These are phyloP conservation scores for Tridacna crocea DNA, from an alignment of 2,888 invertebrate species.

Conservation along the genomic window DNA sequence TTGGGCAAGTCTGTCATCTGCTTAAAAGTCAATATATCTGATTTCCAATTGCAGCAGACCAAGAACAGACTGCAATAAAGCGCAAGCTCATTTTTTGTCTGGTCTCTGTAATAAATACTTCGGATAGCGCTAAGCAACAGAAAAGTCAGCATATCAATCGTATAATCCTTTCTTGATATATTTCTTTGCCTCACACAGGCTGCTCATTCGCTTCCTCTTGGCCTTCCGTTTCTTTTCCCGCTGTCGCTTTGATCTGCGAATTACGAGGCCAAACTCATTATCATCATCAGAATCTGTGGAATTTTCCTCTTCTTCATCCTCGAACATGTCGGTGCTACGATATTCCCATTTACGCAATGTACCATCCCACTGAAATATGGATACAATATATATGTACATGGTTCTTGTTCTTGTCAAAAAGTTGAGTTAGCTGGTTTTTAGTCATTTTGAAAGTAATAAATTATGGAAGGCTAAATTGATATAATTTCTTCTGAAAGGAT, in stretches of 20 bases:
- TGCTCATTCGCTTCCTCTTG: conserved; percentile 20
- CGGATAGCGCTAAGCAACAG: too few species aligned
- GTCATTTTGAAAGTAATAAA: background rate
- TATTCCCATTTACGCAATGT: conserved; percentile 83
- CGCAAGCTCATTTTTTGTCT: too few species aligned
- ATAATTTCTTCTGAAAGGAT: background rate
- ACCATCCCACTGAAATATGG: conserved; percentile 84
- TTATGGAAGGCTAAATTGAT: background rate
- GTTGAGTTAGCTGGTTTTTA: background rate
- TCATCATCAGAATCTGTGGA: conserved; percentile 46
- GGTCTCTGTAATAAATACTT: too few species aligned
- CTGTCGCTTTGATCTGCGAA: conserved; percentile 16
- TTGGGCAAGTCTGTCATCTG: too few species aligned
- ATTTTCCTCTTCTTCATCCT: conserved; percentile 35
- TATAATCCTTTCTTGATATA: conserved; percentile 28
- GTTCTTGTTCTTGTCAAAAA: background rate
- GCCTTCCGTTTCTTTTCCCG: background rate
- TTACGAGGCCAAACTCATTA: background rate
- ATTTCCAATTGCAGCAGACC: too few species aligned
- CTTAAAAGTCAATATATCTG: too few species aligned
- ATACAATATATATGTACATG: background rate
- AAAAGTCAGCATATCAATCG: conserved; percentile 6
- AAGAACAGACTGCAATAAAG: too few species aligned
- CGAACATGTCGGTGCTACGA: conserved; percentile 40
- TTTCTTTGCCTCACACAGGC: conserved; percentile 25